These are phyloP conservation scores for Mechanitis messenoides DNA, from an alignment of 2,888 invertebrate genomes.

Conservation along the genomic window DNA sequence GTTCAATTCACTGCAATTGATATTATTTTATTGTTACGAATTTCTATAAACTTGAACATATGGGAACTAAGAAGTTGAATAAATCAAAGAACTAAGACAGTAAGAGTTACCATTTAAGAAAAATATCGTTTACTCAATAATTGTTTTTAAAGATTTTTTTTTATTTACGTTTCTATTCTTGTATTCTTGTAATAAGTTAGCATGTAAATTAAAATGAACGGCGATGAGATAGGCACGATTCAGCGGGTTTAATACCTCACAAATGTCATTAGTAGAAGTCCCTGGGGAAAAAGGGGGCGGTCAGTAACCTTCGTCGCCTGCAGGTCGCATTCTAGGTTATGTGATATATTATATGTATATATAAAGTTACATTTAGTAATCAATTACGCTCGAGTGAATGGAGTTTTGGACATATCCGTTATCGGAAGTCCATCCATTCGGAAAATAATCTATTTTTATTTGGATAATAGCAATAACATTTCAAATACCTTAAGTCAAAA, in stretches of 20 bases:
- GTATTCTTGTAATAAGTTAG: background rate
- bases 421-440: no score
- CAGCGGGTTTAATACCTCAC: slow-evolving; percentile 40
- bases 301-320: slow-evolving; percentile 36
- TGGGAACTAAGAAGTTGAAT: no score
- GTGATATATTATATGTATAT: slow-evolving; percentile 18
- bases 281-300: slow-evolving; percentile 27
- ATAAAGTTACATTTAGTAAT: slow-evolving; percentile 8
- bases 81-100: no score
- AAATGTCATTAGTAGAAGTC: slow-evolving; percentile 52
- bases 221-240: slow-evolving; percentile 15
- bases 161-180: background rate
- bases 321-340: slow-evolving; percentile 25
- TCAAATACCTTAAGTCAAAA: no score
- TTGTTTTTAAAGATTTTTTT: no score
- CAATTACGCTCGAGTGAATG: slow-evolving; percentile 11
- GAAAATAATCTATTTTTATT: no score
- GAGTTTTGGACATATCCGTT: slow-evolving; percentile 3
- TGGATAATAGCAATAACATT: no score
- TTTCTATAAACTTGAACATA: no score
- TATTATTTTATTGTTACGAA: no score
- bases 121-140: no score
- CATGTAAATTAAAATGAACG: background rate
- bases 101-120: no score
- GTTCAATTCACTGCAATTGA: slow-evolving; percentile 10